Conservation (phyloP, 2,797 vertebrate species). For the Poecile montanus region DNA sequence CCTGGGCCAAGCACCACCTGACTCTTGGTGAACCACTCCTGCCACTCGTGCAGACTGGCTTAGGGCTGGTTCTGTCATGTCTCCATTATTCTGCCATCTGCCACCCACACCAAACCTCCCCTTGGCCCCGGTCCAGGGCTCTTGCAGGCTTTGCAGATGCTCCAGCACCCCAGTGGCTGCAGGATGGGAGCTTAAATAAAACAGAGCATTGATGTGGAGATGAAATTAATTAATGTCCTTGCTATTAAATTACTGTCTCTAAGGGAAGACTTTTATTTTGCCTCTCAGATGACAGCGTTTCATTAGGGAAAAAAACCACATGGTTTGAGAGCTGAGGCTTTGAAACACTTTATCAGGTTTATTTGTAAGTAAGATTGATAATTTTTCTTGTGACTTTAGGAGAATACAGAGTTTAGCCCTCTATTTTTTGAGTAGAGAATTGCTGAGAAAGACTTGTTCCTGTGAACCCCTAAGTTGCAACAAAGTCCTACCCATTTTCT, state of each 20-base stretch:
- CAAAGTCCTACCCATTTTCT: background rate
- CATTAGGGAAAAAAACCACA: background rate
- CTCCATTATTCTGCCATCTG: constrained; percentile 31
- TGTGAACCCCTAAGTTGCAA: background rate
- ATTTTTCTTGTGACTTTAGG: background rate
- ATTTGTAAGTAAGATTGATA: background rate
- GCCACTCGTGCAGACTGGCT: background rate
- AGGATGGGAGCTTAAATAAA: constrained; percentile 57
- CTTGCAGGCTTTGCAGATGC: constrained; percentile 40
- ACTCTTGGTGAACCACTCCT: background rate
- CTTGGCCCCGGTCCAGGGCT: constrained; percentile 22
- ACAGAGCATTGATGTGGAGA: constrained; percentile 50
- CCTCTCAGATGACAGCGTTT: constrained; percentile 23
- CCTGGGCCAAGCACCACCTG: background rate
- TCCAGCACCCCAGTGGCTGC: constrained; percentile 34
- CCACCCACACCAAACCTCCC: constrained; percentile 18
- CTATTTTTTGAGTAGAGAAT: background rate
- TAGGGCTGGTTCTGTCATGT: background rate
- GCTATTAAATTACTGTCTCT: constrained; percentile 43
- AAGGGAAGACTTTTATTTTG: constrained; percentile 36
- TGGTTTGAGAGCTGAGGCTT: background rate
- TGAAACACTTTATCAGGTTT: background rate
- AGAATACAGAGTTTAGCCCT: background rate
- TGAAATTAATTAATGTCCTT: constrained; percentile 62
- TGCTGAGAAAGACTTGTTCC: background rate